Base-by-base conservation (phyloP, 2,888 invertebrate genomes). In the Eupsilia transversa region DNA sequence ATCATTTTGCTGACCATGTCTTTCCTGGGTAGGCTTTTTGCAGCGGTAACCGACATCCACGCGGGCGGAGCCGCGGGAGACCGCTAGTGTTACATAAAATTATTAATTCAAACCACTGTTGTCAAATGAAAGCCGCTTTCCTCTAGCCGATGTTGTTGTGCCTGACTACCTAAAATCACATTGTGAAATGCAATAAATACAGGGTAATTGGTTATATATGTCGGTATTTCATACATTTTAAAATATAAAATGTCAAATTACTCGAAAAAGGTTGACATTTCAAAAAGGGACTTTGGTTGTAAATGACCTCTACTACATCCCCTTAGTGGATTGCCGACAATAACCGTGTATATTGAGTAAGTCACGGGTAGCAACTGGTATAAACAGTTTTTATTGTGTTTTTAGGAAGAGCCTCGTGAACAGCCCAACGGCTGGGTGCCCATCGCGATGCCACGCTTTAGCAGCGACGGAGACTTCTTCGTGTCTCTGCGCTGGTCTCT, bases 381-480 rank as follows among this genome's bases (percentile, higher is more conserved):
- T n/a, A 43, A 12, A 20, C 4, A 14, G 14, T 57, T 59, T n/a
- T 12, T 46, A 27, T 67, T 27, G 70, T 30, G 66, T 80, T 2
- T 72, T 17, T 61, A 97, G 97, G 95, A 97, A 71, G 96, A 96
- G 35, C 93, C 93, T 10, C 94, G 97, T 5, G 88, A 93, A 30
- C 97, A 98, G 86, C 93, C 96, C 0, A 94, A 97, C 2, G 98
- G 98, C 0, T 98, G 98, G 98, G 94, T 98, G 0, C 96, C 97
- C 0, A 95, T 97, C 1, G 96, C 96, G 0, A 92, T 97, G 2
- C 98, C 98, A 0, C 91, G 95, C 0, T 97, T 97, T 88, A 96
- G 96, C 64, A 90, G 94, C 2, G 85, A 88, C 38, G 97, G 96
- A 0, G 92, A 94, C 64, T 93, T 93, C 84, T 95, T 94, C 88